Base-by-base conservation (phyloP, 2,797 vertebrate genomes). In the Gymnothorax reevesii region DNA sequence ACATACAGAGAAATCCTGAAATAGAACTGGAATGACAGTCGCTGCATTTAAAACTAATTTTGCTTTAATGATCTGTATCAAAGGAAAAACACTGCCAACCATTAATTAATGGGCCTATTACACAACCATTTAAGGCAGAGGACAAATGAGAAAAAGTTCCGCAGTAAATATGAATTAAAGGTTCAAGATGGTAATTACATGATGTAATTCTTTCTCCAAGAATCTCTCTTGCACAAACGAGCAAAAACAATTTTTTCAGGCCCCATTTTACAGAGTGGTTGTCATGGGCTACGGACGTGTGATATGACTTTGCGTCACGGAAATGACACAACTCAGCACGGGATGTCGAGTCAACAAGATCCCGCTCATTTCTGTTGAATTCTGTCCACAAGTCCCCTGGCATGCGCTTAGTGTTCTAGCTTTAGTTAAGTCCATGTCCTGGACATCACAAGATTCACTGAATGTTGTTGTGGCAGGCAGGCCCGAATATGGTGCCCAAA, bases 71-170 rank as follows among this genome's bases (percentile, higher is more conserved):
- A 79, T 54, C 75, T 79, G 75, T 79, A 10, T 15, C 75, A 79
- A 79, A 79, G 49, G 27, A 22, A 64, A 77, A 79, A 77, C 49
- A 54, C 54, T 79, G 22, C 8, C 75, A 54, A 17, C 20, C 49
- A 79, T 79, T 79, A 79, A 79, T 79, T 22, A 54, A 79, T 79
- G 75, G 7, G 42, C 49, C 42, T 79, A 54, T 79, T 79, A 79
- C 49, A 20, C n/a, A 79, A 79, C 49, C 42, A 54, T 54, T 79
- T 52, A 79, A 79, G 75, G 22, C 15, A 54, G 49, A 9, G 22
- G 15, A 79, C 27, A 49, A 75, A 75, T 75, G 71, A 3, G 12
- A 49, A 75, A 75, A 75, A 42, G 71, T 75, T 75, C 71, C 9
- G 49, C 71, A 17, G 71, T 42, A 49, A 75, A 75, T 13, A 75